These are phyloP conservation scores for Dicyrtoma fusca DNA, from an alignment of 2,888 invertebrate genomes.

Conservation along the genomic window DNA sequence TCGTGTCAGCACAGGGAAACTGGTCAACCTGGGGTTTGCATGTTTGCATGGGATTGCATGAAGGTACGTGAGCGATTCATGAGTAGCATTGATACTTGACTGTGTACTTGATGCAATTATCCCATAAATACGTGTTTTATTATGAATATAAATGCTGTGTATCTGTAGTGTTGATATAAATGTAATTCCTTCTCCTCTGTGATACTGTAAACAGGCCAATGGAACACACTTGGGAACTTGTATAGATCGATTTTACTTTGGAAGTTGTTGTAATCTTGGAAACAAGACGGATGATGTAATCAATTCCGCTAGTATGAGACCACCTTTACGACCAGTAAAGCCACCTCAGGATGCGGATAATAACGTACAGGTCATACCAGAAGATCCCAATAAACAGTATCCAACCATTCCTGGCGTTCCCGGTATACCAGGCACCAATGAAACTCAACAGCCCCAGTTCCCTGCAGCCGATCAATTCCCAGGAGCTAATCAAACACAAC, in stretches of 20 bases:
- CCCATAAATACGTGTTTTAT: too few relatives aligned
- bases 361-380: slow-evolving; percentile 56
- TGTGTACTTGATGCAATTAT: too few relatives aligned
- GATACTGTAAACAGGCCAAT: slow-evolving; percentile 68
- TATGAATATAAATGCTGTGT: too few relatives aligned
- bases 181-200: slow-evolving; percentile 64
- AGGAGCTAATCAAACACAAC: slow-evolving; percentile 16
- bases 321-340: slow-evolving; percentile 63
- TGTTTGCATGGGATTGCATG: slow-evolving; percentile 82
- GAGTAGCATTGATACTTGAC: too few relatives aligned
- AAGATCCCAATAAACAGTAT: slow-evolving; percentile 51
- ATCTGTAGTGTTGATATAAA: too few relatives aligned
- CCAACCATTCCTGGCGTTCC: slow-evolving; percentile 33
- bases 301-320: slow-evolving; percentile 59
- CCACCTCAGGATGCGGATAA: slow-evolving; percentile 54
- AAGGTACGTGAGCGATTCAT: slow-evolving; percentile 43
- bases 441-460: slow-evolving; percentile 19
- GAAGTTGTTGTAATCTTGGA: slow-evolving; percentile 82
- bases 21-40: slow-evolving; percentile 81
- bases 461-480: slow-evolving; percentile 19
- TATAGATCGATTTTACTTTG: slow-evolving; percentile 90
- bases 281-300: slow-evolving; percentile 61
- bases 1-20: slow-evolving; percentile 82
- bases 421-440: neutral
- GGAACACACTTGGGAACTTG: slow-evolving; percentile 90